A percentile compares a stretch with the other conserved stretches of the same genome.
phyloP scores from a whole-genome alignment of 1,140 invertebrate genomes.

The Brachionus paranguensis region DNA sequence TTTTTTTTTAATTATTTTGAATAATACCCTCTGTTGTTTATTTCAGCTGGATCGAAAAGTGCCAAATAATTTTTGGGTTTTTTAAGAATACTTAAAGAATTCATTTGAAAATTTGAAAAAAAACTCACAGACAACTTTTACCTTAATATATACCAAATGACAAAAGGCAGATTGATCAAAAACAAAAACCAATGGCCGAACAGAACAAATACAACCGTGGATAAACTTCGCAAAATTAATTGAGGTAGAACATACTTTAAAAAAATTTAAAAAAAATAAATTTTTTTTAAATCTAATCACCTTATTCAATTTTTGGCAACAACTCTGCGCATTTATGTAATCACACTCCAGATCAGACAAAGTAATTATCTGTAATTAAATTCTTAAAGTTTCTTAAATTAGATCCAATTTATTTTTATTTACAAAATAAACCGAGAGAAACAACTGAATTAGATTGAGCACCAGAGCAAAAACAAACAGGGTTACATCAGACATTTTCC shows the following conservation, averaged over 20 bases:
- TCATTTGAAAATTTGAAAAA: background rate
- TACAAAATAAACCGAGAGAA: constrained; percentile 36
- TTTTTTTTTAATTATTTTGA: background rate
- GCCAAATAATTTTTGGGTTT: background rate
- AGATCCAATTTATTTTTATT: background rate
- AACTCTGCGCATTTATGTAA: constrained; percentile 22
- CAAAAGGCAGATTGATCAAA: background rate
- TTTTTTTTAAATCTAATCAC: background rate
- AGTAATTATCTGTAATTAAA: constrained; percentile 10
- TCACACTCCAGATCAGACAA: constrained; percentile 35
- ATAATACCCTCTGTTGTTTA: constrained; percentile 6
- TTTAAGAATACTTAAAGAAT: background rate
- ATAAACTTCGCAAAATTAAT: background rate
- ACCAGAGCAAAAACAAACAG: constrained; percentile 6
- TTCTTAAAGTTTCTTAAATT: background rate
- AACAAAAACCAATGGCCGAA: background rate
- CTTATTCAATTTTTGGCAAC: constrained; percentile 35
- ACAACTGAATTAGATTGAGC: background rate
- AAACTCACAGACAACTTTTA: background rate
- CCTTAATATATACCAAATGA: constrained; percentile 7
- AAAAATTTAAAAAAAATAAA: background rate
- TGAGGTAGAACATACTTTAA: constrained; percentile 22
- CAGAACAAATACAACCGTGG: background rate
- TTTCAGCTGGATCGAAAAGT: constrained; percentile 28
- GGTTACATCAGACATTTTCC: background rate